Evolutionary conservation across 2,113 vertebrate species (phyloP), one percentile per base, ranked within the genome.

Genomic region (Lasiurus cinereus): DNA sequence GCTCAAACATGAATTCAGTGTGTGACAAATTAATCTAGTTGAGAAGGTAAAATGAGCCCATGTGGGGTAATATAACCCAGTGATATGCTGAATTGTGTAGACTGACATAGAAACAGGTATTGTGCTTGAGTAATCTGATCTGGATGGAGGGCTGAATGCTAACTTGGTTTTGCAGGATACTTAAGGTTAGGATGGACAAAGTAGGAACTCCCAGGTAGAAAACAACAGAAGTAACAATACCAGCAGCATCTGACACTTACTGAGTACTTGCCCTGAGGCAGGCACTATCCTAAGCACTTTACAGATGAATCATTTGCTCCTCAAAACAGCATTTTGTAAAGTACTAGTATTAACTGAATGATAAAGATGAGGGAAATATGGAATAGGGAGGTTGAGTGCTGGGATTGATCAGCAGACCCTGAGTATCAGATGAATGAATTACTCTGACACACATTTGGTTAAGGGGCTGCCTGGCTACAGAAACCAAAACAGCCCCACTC

Each of bases 221-320:
- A n/a, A 29, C 36, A 31, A 52, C 8, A 27, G 29, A 18, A 46
- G 18, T 13, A 11, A 56, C 6, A 21, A 8, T 8, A 66, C 7
- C 24, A 62, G 36, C 22, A 7, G 36, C n/a, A 7, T 18, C 29
- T 27, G 21, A 39, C 3, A 39, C 39, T 64, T 24, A 3, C 62
- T 18, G 9, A 76, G 29, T 2, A 2, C 9, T 62, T 52, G 67
- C 31, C 9, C 4, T 5, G 1, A 0, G 1, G 0, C 15, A 48
- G 73, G 33, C 0, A 33, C 8, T 5, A 8, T 3, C 15, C 67
- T 46, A 7, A 9, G 8, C 4, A 27, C 74, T 6, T 73, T 31
- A 33, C 2, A 48, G 9, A 21, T 0, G 24, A 18, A 3, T 22
- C 2, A 29, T n/a, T 7, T 74, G 50, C 18, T 56, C 72, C 13